Base-by-base conservation (phyloP, 2,888 invertebrate species). In the Chloroclysta siterata region DNA sequence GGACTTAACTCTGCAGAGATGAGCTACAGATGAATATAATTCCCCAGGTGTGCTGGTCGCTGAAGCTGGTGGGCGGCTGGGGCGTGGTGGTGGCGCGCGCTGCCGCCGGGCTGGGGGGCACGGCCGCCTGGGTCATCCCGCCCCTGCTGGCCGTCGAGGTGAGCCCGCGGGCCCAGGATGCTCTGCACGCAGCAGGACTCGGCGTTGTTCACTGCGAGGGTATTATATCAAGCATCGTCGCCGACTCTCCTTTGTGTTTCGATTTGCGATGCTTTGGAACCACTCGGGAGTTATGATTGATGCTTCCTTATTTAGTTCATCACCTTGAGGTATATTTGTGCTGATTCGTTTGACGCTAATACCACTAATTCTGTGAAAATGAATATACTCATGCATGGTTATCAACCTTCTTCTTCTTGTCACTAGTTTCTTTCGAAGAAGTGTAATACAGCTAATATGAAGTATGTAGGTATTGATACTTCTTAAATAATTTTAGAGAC, bases 111-210 rank as follows among this genome's bases (percentile, higher is more conserved):
- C 70, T 85, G 8, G 89, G 84, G 1, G 87, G 87, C 33, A 86
- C 88, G 11, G 83, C 82, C n/a, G 86, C 86, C 7, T 89, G 88
- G 88, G 72, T 79, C 11, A 71, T 87, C 7, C 77, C 84, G 10
- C 89, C 89, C 2, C 71, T 89, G 46, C 72, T 86, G 10, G 88
- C 87, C 0, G 66, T 76, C 7, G 89, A 89, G 83, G 89, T 87
- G 53, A 11, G 33, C 5, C 33, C 6, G 5, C 33, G 33, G 2
- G 0, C 6, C 33, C 33, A 33, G 33, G 2, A 2, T 7, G 33
- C 33, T 5, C 33, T 5, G 7, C 33, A 33, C 4, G 0, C 33
- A 5, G 0, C 8, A 7, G 0, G 5, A n/a, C n/a, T n/a, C n/a
- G n/a, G n/a, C n/a, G n/a, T n/a, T 39, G 36, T 8, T 39, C 36